Evolutionary conservation across 2,113 vertebrate genomes (phyloP).

Genomic region (Nanger granti): DNA sequence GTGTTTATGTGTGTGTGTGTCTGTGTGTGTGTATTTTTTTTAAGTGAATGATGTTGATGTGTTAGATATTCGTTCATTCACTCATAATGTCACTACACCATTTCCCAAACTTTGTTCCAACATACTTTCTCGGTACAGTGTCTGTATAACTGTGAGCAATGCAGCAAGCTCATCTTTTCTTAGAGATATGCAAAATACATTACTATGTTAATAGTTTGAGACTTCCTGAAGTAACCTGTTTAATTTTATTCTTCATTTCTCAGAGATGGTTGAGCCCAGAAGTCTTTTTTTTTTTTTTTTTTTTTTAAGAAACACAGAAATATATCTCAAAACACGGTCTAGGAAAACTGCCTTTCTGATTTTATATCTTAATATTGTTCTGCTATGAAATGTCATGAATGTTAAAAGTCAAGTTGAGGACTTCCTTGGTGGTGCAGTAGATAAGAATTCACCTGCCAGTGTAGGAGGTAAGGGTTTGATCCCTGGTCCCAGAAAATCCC

Average conservation of each 20-base stretch:
- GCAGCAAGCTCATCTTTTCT: neutral
- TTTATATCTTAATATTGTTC: neutral
- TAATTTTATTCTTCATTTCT: neutral
- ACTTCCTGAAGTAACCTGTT: neutral
- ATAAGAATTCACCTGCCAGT: neutral
- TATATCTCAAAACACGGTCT: neutral
- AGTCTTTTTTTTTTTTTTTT: neutral
- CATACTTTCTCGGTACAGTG: neutral
- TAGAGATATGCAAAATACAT: neutral
- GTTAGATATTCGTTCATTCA: neutral
- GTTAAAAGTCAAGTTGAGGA: neutral
- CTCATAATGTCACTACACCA: neutral
- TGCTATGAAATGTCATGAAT: neutral
- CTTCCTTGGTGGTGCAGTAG: neutral
- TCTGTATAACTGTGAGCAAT: neutral
- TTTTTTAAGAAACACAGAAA: neutral
- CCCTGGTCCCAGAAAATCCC: neutral
- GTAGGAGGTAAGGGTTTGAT: neutral
- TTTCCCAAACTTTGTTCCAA: neutral
- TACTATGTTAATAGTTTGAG: neutral
- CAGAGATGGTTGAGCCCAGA: neutral
- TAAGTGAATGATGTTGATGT: neutral
- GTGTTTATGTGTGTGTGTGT: neutral
- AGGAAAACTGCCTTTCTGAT: neutral
- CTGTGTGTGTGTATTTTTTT: neutral